Evolutionary conservation across 2,888 invertebrate genomes (phyloP).

Genomic region (Clusia tigrina): DNA sequence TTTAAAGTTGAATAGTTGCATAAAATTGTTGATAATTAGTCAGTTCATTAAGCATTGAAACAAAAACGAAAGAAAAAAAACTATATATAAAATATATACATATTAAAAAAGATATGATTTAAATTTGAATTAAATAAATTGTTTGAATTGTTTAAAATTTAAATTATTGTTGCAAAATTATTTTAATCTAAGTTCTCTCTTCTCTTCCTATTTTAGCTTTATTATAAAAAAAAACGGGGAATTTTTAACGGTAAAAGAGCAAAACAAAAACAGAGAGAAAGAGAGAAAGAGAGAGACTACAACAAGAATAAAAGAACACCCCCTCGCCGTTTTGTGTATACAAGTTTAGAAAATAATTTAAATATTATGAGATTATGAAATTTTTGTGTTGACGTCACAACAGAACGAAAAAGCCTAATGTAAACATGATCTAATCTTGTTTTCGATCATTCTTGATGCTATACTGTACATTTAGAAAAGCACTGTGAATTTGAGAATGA

Average conservation of each 20-base stretch:
- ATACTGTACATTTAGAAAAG: too few relatives aligned
- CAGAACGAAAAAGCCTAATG: too few relatives aligned
- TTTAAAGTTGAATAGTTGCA: slow-evolving; percentile 60
- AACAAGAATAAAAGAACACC: too few relatives aligned
- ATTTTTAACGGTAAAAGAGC: slow-evolving; percentile 24
- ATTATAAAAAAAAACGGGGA: slow-evolving; percentile 32
- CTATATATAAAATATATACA: slow-evolving; percentile 42
- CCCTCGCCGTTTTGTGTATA: too few relatives aligned
- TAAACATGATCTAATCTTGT: too few relatives aligned
- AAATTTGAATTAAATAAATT: slow-evolving; percentile 30
- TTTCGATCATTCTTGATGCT: too few relatives aligned
- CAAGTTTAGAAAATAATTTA: too few relatives aligned
- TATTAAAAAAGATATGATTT: slow-evolving; percentile 40
- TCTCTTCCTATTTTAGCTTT: neutral
- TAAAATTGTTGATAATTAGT: slow-evolving; percentile 61
- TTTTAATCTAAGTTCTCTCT: slow-evolving; percentile 24
- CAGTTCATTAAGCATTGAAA: slow-evolving; percentile 52
- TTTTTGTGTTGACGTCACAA: too few relatives aligned
- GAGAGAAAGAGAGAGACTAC: too few relatives aligned
- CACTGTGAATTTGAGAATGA: too few relatives aligned
- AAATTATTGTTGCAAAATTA: slow-evolving; percentile 18
- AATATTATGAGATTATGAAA: too few relatives aligned
- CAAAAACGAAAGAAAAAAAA: slow-evolving; percentile 37
- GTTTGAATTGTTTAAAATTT: slow-evolving; percentile 15
- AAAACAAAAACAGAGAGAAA: neutral